These are phyloP conservation scores for Bambusicola thoracicus DNA, from an alignment of 2,113 vertebrate species.

Conservation along the genomic window DNA sequence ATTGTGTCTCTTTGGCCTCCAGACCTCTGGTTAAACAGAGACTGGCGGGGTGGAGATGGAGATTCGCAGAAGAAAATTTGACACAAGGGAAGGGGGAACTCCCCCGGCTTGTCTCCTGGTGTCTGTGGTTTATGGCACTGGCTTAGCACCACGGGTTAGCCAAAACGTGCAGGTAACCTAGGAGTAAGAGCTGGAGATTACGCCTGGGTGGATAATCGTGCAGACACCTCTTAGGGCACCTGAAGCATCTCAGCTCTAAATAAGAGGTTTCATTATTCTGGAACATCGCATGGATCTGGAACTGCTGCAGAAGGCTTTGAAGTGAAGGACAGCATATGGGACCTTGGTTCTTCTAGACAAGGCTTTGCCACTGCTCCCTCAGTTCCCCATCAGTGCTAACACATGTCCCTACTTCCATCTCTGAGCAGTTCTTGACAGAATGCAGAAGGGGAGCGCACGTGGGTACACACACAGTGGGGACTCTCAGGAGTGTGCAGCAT, in stretches of 20 bases:
- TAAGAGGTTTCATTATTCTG: background rate
- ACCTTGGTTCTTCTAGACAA: background rate
- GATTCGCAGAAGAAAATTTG: background rate
- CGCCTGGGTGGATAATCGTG: background rate
- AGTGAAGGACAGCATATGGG: accelerated
- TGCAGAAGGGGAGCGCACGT: accelerated
- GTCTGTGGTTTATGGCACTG: background rate
- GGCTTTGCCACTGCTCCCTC: background rate
- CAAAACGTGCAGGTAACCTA: background rate
- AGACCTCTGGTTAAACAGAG: background rate
- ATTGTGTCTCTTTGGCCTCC: background rate
- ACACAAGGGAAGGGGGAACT: background rate
- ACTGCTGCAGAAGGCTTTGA: background rate
- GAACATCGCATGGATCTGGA: background rate
- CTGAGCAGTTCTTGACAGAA: background rate
- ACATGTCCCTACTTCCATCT: background rate
- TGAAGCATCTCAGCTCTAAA: background rate
- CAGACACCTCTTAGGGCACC: background rate
- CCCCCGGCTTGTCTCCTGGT: background rate
- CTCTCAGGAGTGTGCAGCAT: background rate
- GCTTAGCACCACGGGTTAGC: background rate
- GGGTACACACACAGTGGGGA: background rate
- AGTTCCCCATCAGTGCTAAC: background rate
- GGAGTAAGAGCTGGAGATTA: background rate
- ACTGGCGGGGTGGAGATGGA: background rate